Percentiles rank a stretch among this genome's conserved stretches.
phyloP scores from a whole-genome alignment of 2,888 invertebrate species.

The Pelosia muscerda region DNA sequence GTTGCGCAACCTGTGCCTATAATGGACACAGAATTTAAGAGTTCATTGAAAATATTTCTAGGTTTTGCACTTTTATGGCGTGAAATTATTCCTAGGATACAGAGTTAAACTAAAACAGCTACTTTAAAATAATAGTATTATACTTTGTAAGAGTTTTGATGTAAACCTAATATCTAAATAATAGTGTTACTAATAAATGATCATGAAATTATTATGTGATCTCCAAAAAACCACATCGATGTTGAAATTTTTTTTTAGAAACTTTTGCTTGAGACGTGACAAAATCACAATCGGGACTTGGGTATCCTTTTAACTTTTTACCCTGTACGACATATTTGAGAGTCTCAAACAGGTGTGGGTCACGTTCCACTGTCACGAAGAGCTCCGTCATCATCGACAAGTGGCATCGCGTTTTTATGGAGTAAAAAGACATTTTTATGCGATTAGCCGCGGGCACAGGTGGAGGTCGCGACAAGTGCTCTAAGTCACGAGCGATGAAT shows the following conservation, averaged over 20 bases:
- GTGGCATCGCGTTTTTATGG: conserved; percentile 60
- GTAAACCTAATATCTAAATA: too few species aligned
- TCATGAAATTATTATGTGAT: background rate
- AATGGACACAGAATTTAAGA: conserved; percentile 33
- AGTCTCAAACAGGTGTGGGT: conserved; percentile 65
- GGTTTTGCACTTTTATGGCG: conserved; percentile 8
- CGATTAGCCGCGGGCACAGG: conserved; percentile 77
- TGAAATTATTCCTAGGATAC: conserved; percentile 13
- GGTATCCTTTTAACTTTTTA: conserved; percentile 51
- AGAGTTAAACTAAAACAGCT: background rate
- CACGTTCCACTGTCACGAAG: conserved; percentile 59
- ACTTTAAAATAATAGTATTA: background rate
- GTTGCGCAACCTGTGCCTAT: conserved; percentile 39
- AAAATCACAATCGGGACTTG: conserved; percentile 46
- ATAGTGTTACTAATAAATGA: too few species aligned
- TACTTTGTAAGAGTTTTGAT: too few species aligned
- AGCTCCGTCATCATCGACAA: conserved; percentile 58
- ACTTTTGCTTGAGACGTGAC: conserved; percentile 53
- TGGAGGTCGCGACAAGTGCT: conserved; percentile 72
- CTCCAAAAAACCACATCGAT: conserved; percentile 30
- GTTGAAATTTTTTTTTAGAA: conserved; percentile 32
- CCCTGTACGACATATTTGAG: conserved; percentile 57
- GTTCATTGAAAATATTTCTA: conserved; percentile 18
- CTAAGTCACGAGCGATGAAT: conserved; percentile 60
- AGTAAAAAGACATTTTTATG: conserved; percentile 62